Evolutionary conservation across 2,113 vertebrate genomes (phyloP).

Genomic region (Etia nguti): DNA sequence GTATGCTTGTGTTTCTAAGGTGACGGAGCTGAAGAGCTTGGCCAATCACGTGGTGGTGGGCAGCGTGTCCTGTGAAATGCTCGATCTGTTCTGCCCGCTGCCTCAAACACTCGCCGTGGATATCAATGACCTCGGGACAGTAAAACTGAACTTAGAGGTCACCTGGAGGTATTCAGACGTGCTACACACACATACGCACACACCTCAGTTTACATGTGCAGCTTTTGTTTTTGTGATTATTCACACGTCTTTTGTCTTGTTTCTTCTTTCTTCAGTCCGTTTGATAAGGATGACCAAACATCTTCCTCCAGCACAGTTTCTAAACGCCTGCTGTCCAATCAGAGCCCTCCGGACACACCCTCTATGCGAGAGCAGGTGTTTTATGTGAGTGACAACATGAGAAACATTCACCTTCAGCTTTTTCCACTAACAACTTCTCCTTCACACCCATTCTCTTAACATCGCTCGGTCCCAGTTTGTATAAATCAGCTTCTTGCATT

Average conservation of each 20-base stretch:
- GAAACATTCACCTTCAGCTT: not conserved
- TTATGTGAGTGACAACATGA: conserved; percentile 83
- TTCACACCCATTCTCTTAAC: not conserved
- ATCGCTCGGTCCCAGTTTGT: not conserved
- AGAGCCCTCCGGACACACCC: conserved; percentile 95
- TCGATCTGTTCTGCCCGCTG: conserved; percentile 92
- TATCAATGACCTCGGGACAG: conserved; percentile 95
- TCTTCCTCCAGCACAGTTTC: conserved; percentile 84
- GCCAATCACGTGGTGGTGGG: conserved; percentile 97
- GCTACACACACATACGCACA: not conserved
- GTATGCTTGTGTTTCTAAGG: conserved; percentile 70
- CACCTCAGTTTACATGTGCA: not conserved
- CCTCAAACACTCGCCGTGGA: conserved; percentile 97
- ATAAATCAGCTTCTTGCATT: not conserved
- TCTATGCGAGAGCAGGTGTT: conserved; percentile 97
- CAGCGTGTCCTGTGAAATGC: conserved; percentile 95
- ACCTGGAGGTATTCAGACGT: conserved; percentile 86
- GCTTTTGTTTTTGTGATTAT: not conserved
- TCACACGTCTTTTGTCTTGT: not conserved
- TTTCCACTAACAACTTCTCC: not conserved
- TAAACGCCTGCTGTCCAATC: conserved; percentile 95
- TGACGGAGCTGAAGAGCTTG: conserved; percentile 94
- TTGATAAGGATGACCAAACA: conserved; percentile 95
- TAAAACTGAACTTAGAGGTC: conserved; percentile 96
- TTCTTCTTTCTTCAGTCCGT: conserved; percentile 76